Base-by-base conservation (phyloP, 1,140 invertebrate species). In the Drosophila equinoxialis region DNA sequence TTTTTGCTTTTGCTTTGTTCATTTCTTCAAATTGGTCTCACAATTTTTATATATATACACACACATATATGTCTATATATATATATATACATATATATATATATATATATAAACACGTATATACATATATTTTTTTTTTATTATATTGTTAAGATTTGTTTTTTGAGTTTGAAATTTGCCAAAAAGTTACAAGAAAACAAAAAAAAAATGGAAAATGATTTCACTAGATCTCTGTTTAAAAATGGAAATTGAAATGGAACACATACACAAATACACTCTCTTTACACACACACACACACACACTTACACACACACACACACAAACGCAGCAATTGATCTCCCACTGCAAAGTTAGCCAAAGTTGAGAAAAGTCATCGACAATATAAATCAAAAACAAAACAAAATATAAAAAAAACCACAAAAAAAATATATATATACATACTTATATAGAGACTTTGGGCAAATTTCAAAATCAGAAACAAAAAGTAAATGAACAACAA, bases 21-120 rank as follows among this genome's bases (percentile, higher is more conserved):
- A 59, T 71, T 77, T 89, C 68, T 89, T 89, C 85, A 89, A 89
- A 89, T 89, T 89, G 84, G 84, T 89, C 84, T 89, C 84, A 89
- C 81, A 81, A 84, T 84, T 78, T 77, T 84, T 78, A 26, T 77
- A 75, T 51, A 70, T 78, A 68, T 42, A 26, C 37, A 68, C 66
- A 54, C 17, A 61, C 6, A 30, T 0, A 26, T 3, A 26, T 20
- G 1, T 20, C 1, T 1, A 20, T 20, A 26, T 57, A 62, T 20
- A 39, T 2, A 63, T 13, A 68, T 41, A 37, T 57, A 57, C 20
- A 14, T 14, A 45, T n/a, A n/a, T 42, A 45, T 17, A 20, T 77
- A 75, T 51, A 70, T 78, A 26, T 57, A 62, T 20, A 39, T 2
- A 63, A 13, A 68, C 30, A 37, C 48, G 48, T 26, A 14, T 14